phyloP scores from a whole-genome alignment of 2,113 vertebrate genomes.

The Cromileptes altivelis region DNA sequence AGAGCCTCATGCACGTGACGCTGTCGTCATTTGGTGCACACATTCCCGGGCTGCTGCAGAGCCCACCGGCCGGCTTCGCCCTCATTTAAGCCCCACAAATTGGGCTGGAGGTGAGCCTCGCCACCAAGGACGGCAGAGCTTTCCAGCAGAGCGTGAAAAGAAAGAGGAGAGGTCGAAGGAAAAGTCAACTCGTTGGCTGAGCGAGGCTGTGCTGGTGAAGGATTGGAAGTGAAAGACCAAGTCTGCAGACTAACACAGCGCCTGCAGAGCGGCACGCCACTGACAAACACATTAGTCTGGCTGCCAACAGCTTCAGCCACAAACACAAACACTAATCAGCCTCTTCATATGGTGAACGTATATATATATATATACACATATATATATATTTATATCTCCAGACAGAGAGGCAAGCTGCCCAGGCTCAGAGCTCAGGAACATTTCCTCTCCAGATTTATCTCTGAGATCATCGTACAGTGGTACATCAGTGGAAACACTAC shows the following conservation, averaged over 20 bases:
- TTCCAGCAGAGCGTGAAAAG: slow-evolving; percentile 12
- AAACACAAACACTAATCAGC: slow-evolving; percentile 11
- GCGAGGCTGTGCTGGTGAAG: neutral
- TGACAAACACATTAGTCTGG: slow-evolving; percentile 37
- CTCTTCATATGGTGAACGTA: neutral
- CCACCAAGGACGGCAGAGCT: neutral
- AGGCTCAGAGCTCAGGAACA: neutral
- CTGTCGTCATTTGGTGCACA: slow-evolving; percentile 13
- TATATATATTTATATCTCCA: no score
- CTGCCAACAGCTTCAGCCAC: neutral
- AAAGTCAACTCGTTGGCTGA: neutral
- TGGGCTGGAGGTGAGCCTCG: slow-evolving; percentile 22
- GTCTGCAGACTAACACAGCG: slow-evolving; percentile 27
- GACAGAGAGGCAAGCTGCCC: neutral
- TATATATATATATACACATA: no score
- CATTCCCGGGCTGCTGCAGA: neutral
- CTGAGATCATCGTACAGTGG: no score
- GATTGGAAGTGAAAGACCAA: slow-evolving; percentile 35
- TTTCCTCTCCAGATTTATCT: neutral
- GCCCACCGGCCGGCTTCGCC: neutral
- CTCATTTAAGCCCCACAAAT: slow-evolving; percentile 4
- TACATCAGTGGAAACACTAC: no score
- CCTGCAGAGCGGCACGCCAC: neutral
- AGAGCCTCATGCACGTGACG: neutral
- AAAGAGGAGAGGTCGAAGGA: slow-evolving; percentile 1